These are phyloP conservation scores for Steromphala cineraria DNA, from an alignment of 2,888 invertebrate genomes.

Conservation along the genomic window DNA sequence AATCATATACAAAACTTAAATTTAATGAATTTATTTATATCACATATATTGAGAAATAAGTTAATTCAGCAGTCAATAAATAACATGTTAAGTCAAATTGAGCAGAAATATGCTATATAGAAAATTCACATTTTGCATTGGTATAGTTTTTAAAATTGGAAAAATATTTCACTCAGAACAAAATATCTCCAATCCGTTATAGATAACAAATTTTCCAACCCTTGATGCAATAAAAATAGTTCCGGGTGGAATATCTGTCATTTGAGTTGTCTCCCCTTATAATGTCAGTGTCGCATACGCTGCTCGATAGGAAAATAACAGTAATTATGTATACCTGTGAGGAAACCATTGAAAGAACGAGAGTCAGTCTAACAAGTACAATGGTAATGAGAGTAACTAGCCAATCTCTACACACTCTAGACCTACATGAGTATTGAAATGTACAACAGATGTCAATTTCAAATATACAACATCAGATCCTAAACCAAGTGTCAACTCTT, in stretches of 20 bases:
- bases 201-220: too few species aligned
- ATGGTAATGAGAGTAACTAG: neutral
- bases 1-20: too few species aligned
- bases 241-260: neutral
- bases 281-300: neutral
- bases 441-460: conserved; percentile 6
- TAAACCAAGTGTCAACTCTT: neutral
- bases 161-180: too few species aligned
- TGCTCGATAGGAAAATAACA: neutral
- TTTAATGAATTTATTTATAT: too few species aligned
- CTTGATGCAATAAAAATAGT: too few species aligned
- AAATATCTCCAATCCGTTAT: too few species aligned
- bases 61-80: too few species aligned
- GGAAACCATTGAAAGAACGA: neutral
- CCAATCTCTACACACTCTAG: neutral
- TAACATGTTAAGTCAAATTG: too few species aligned
- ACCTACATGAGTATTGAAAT: conserved; percentile 5
- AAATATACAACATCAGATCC: neutral
- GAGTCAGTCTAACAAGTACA: neutral
- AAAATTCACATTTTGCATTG: too few species aligned
- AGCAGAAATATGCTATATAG: too few species aligned
- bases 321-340: neutral
- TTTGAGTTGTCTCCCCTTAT: neutral
- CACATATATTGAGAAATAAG: too few species aligned
- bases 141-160: too few species aligned